phyloP scores from a whole-genome alignment of 2,888 invertebrate species.

The Microctonus hyperodae region DNA sequence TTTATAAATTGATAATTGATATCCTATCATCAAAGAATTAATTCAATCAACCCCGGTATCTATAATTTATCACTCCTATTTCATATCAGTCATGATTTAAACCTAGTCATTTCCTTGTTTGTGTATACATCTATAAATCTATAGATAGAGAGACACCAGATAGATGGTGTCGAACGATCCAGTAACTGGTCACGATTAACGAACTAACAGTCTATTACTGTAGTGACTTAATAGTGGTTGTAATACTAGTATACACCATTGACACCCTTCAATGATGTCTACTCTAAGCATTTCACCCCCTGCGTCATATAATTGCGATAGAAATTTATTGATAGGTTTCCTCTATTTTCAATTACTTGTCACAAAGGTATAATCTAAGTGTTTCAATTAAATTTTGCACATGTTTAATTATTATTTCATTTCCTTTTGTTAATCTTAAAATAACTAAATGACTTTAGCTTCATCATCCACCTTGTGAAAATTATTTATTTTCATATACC shows the following conservation, averaged over 20 bases:
- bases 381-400: background rate
- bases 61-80: background rate
- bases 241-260: constrained; percentile 26
- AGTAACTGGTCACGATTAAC: constrained; percentile 34
- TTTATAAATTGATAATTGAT: background rate
- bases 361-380: background rate
- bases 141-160: background rate
- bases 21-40: background rate
- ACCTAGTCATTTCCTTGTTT: background rate
- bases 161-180: constrained; percentile 24
- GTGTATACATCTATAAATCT: constrained; percentile 3
- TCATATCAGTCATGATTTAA: background rate
- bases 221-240: constrained; percentile 36
- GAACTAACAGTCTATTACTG: constrained; percentile 38
- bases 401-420: background rate
- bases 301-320: constrained; percentile 7
- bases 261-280: constrained; percentile 30
- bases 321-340: constrained; percentile 22
- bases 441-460: background rate
- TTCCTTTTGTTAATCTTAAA: background rate
- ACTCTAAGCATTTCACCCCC: constrained; percentile 31
- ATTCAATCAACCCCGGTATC: background rate
- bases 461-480: background rate
- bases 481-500: background rate
- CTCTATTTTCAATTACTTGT: background rate